Conservation (phyloP, 2,113 vertebrate species). For the Perca fluviatilis region DNA sequence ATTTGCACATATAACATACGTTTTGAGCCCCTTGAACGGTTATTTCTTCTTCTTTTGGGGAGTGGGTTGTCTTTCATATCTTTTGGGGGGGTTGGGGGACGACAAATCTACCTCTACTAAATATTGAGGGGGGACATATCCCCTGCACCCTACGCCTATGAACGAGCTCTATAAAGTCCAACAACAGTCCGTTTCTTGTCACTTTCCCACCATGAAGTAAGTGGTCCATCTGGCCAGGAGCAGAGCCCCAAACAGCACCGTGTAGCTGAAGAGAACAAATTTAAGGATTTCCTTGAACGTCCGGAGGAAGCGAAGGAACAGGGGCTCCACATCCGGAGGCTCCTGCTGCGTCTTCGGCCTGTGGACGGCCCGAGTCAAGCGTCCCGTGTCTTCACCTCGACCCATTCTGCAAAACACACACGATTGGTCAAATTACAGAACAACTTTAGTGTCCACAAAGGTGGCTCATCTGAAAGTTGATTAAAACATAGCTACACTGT, state of each 20-base stretch:
- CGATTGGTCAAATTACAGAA: conserved; percentile 3
- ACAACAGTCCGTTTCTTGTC: conserved; percentile 18
- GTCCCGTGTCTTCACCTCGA: conserved; percentile 67
- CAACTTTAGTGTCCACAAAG: neutral
- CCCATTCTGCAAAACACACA: conserved; percentile 72
- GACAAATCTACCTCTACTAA: no score
- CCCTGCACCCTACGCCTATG: no score
- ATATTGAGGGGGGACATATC: no score
- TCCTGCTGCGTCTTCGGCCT: conserved; percentile 59
- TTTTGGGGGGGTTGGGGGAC: no score
- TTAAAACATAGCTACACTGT: neutral
- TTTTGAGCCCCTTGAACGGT: no score
- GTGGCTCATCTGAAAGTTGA: neutral
- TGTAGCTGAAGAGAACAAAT: conserved; percentile 96
- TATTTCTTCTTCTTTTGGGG: no score
- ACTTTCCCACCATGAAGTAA: conserved; percentile 93
- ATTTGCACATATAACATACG: no score
- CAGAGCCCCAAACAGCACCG: conserved; percentile 92
- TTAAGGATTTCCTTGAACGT: conserved; percentile 93
- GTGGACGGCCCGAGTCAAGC: conserved; percentile 40
- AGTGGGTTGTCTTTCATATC: no score
- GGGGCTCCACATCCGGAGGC: conserved; percentile 79
- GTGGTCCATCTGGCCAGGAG: conserved; percentile 96
- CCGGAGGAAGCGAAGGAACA: conserved; percentile 90
- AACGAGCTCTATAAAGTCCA: conserved; percentile 3